phyloP scores from a whole-genome alignment of 2,888 invertebrate genomes.

The Nomada ferruginata region DNA sequence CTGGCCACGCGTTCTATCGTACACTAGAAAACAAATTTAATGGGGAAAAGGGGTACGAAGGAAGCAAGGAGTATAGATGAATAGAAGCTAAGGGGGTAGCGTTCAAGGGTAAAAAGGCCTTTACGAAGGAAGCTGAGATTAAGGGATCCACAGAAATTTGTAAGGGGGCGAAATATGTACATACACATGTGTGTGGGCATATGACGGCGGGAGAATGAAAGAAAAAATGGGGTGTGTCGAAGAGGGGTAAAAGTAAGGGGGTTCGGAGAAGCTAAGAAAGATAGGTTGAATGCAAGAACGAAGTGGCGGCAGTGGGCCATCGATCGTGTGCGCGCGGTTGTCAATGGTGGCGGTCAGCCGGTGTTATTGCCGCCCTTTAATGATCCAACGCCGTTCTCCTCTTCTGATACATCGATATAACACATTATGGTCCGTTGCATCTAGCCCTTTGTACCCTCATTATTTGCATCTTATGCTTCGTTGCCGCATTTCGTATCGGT shows the following conservation, averaged over 20 bases:
- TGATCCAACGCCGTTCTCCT: not conserved
- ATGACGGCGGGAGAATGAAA: not conserved
- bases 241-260: not conserved
- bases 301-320: constrained; percentile 79
- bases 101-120: no score
- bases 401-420: not conserved
- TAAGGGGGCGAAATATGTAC: no score
- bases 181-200: not conserved
- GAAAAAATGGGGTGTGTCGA: constrained; percentile 11
- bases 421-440: not conserved
- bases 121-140: not conserved
- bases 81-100: no score
- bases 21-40: no score
- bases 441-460: not conserved
- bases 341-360: constrained; percentile 30
- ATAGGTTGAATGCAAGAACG: constrained; percentile 26
- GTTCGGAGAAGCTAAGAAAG: constrained; percentile 16
- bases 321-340: constrained; percentile 78
- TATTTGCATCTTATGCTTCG: not conserved
- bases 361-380: no score
- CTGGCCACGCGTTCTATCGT: no score
- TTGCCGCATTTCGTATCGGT: no score
- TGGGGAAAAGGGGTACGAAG: no score
- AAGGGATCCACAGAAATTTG: not conserved
- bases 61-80: no score